These are phyloP conservation scores for Volucella inanis DNA, from an alignment of 2,888 invertebrate species.

Conservation along the genomic window DNA sequence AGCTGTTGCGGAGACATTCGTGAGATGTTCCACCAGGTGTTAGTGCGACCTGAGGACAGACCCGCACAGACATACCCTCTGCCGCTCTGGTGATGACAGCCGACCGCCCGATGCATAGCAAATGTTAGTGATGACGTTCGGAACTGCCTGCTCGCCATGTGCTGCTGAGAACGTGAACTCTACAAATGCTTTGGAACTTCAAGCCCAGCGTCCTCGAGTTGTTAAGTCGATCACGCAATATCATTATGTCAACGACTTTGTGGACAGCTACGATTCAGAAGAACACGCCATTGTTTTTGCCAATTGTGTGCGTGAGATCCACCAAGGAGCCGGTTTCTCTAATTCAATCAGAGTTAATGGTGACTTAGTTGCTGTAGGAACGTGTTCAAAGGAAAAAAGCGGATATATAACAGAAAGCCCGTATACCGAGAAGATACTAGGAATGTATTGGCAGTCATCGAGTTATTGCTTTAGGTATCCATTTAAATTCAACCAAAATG, in stretches of 20 bases:
- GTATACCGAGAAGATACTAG: not conserved
- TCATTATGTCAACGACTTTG: constrained; percentile 42
- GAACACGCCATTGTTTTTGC: constrained; percentile 29
- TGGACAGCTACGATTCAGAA: constrained; percentile 22
- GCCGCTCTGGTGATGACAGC: constrained; percentile 66
- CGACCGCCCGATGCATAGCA: constrained; percentile 16
- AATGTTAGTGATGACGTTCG: constrained; percentile 1
- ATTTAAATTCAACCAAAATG: no score
- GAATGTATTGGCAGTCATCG: not conserved
- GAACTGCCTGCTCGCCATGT: not conserved
- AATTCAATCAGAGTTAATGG: constrained; percentile 17
- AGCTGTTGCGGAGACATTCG: constrained; percentile 63
- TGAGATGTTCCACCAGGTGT: constrained; percentile 70
- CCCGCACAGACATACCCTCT: constrained; percentile 73
- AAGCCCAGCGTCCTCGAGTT: constrained; percentile 6
- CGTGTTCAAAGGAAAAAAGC: not conserved
- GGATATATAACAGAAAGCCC: not conserved
- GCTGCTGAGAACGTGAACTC: no score
- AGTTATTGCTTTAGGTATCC: not conserved
- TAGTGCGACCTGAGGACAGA: constrained; percentile 34
- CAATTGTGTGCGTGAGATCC: constrained; percentile 40
- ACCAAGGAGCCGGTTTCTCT: constrained; percentile 35
- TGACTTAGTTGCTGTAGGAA: not conserved
- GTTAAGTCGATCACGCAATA: constrained; percentile 30
- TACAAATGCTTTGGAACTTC: constrained; percentile 20